Base-by-base conservation (phyloP, 2,888 invertebrate species). In the Invenusta paracnida region DNA sequence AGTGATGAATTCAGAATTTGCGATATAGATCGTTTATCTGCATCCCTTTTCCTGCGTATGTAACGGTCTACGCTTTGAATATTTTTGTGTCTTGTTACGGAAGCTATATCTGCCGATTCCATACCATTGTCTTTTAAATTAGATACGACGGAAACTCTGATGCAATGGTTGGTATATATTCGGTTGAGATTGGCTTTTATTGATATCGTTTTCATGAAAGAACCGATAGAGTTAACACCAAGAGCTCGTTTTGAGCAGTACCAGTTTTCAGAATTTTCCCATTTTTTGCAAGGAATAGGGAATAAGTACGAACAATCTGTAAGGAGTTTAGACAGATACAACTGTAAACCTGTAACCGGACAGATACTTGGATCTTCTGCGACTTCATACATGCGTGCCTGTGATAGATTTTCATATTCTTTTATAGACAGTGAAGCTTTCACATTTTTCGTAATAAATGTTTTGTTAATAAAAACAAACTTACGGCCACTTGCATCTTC, bases 141-240 rank as follows among this genome's bases (percentile, higher is more conserved):
- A n/a, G n/a, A n/a, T n/a, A 66, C 66, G n/a, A 66, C 66, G 13
- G 66, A 17, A 66, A 66, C 66, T 66, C 66, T 66, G 66, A 66
- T n/a, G 66, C 66, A 66, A n/a, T 66, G 66, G 66, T 66, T 66
- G 13, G 66, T 17, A 66, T 66, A 66, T 17, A n/a, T n/a, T 66
- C 13, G 13, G n/a, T 66, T n/a, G 13, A 66, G n/a, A 66, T n/a
- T n/a, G n/a, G n/a, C n/a, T n/a, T n/a, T n/a, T n/a, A n/a, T n/a
- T n/a, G n/a, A 79, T 27, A 79, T 79, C 11, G 5, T 79, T 25
- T 79, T 79, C 79, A 79, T 79, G 23, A 79, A 79, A 23, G 79
- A 79, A 28, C 79, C 79, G 25, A 79, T 79, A 79, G 79, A 11
- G 23, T 79, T 79, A 5, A 79, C 79, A 11, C 79, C 79, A 13